Conservation (phyloP, 2,888 invertebrate species). For the Chesias legatella region DNA sequence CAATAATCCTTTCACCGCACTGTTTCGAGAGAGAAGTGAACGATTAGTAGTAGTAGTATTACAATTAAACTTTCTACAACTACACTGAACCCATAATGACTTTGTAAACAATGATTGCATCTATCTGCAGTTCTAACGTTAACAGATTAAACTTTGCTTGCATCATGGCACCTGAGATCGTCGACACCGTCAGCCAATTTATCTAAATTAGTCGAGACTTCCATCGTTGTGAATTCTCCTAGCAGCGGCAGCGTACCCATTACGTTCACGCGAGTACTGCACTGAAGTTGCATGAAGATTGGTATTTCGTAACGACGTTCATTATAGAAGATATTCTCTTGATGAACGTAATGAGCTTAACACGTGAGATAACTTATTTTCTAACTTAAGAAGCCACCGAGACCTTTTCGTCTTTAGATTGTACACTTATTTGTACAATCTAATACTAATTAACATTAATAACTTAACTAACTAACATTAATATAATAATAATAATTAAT, state of each 20-base stretch:
- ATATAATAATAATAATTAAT: too few species aligned
- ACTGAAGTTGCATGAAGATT: conserved; percentile 8
- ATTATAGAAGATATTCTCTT: conserved; percentile 3
- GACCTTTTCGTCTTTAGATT: too few species aligned
- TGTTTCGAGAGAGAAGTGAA: too few species aligned
- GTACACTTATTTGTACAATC: too few species aligned
- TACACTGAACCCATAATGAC: too few species aligned
- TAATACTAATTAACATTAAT: too few species aligned
- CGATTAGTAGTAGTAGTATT: too few species aligned
- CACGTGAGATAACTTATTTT: background rate
- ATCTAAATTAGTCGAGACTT: conserved; percentile 37
- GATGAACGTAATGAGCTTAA: conserved; percentile 10
- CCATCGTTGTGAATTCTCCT: conserved; percentile 5
- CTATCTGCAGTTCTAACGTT: conserved; percentile 14
- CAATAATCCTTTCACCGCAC: too few species aligned
- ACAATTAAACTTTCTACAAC: too few species aligned
- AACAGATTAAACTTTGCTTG: conserved; percentile 23
- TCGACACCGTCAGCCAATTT: conserved; percentile 43
- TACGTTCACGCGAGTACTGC: conserved; percentile 16
- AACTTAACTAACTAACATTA: too few species aligned
- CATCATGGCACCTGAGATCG: conserved; percentile 34
- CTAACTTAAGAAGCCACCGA: too few species aligned
- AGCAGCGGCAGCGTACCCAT: conserved; percentile 1
- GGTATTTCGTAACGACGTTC: conserved; percentile 2
- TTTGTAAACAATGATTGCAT: background rate